Conservation (phyloP, 2,888 invertebrate species). For the Ectemnius cavifrons region DNA sequence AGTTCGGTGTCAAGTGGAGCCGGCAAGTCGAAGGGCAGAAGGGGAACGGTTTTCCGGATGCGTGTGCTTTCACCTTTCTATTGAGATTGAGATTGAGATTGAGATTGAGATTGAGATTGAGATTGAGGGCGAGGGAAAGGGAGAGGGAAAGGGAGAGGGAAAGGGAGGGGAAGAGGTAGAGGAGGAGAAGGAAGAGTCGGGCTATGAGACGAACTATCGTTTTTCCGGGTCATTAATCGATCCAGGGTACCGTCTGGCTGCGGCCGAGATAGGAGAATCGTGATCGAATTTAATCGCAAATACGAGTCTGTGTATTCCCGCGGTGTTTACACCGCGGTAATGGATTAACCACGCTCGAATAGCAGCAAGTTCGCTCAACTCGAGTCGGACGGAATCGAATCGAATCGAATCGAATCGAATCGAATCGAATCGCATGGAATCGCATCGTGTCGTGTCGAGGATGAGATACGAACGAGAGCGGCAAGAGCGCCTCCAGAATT, state of each 20-base stretch:
- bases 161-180: constrained; percentile 6
- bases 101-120: not conserved
- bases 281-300: constrained; percentile 72
- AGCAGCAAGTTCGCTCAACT: constrained; percentile 43
- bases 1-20: not conserved
- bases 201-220: constrained; percentile 55
- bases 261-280: constrained; percentile 52
- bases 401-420: constrained; percentile 36
- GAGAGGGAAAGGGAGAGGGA: constrained; percentile 5
- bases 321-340: constrained; percentile 67
- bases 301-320: constrained; percentile 59
- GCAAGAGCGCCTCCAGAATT: constrained; percentile 28
- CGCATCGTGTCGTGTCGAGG: constrained; percentile 25
- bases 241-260: constrained; percentile 19
- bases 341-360: constrained; percentile 62
- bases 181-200: constrained; percentile 14
- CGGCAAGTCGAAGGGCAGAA: not conserved
- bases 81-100: constrained; percentile 29
- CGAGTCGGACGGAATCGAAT: constrained; percentile 31
- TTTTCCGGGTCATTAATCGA: constrained; percentile 61
- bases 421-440: constrained; percentile 24
- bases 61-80: constrained; percentile 8
- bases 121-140: constrained; percentile 9
- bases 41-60: not conserved
- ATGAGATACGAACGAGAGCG: constrained; percentile 28